Evolutionary conservation across 1,140 invertebrate genomes (phyloP), one percentile per base, ranked within the genome.

Genomic region (Drosophila chauvacae): DNA sequence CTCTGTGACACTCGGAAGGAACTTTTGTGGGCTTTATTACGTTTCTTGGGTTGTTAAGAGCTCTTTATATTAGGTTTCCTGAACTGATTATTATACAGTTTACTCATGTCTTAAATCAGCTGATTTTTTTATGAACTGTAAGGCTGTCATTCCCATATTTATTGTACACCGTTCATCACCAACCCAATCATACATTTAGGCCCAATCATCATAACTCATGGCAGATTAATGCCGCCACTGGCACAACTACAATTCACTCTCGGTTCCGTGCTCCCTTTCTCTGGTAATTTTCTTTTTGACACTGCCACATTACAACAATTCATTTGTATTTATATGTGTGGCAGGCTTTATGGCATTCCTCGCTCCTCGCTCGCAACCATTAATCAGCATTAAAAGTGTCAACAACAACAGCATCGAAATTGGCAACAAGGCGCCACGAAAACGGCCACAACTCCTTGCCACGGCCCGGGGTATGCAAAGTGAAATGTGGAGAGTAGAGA

Each of bases 311-410:
- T 80, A 84, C 81, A 83, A 83, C 81, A 83, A 83, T 83, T 83
- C 81, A 84, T 83, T 83, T 83, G 71, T 84, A 84, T 56, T 56
- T 56, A 56, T 56, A 56, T 56, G 53, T 84, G 81, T 62, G 81
- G 77, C 81, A 71, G 70, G 81, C 66, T 83, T 82, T 78, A 82
- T 82, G 70, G 75, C 80, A 70, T 77, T 55, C 68, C 65, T 77
- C 35, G 66, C 59, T 81, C 18, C 65, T 77, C 35, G 66, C 59
- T 81, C 23, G 62, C 66, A 30, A 51, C 80, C 80, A 83, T 83
- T 83, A 83, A 83, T 83, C 80, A 83, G 81, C 80, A 83, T 83
- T 83, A 83, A 83, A 80, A 63, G 80, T 84, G 80, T 83, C 80
- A 83, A 70, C 81, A 80, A 62, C 50, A 69, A 79, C 69, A 26